Evolutionary conservation across 2,113 vertebrate genomes (phyloP), one percentile per base, ranked within the genome.

Genomic region (Hepsetus odoe): DNA sequence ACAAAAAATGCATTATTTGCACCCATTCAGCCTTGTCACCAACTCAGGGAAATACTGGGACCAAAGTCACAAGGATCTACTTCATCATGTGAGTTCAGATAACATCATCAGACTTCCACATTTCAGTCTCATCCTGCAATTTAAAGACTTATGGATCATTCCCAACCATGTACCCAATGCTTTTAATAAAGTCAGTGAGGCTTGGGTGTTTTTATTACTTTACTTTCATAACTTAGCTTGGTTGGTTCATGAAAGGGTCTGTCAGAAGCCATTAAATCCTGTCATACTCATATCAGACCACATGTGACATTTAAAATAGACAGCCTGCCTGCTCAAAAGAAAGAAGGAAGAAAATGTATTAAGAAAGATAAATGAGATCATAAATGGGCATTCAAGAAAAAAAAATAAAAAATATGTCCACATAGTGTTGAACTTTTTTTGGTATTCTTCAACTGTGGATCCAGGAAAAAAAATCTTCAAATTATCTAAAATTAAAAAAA

Each of bases 401-500:
- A 77, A 46, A 68, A 74, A 72, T 76, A 72, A 81, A 66, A 46
- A 66, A n/a, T n/a, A n/a, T n/a, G n/a, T n/a, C 51, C 65, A 32
- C 49, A 44, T 13, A 58, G 20, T 28, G 33, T 8, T 53, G 51
- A 9, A 28, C 58, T 61, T 5, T 5, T 4, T 4, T 38, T n/a
- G n/a, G n/a, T n/a, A n/a, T n/a, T n/a, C n/a, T n/a, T n/a, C n/a
- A n/a, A n/a, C n/a, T n/a, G n/a, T n/a, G n/a, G n/a, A n/a, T n/a
- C n/a, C n/a, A n/a, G n/a, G n/a, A n/a, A n/a, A n/a, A n/a, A n/a
- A n/a, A n/a, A n/a, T n/a, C n/a, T n/a, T n/a, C n/a, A n/a, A n/a
- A n/a, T n/a, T n/a, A n/a, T n/a, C n/a, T n/a, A n/a, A n/a, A n/a
- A n/a, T n/a, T n/a, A n/a, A n/a, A n/a, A n/a, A n/a, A n/a, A n/a